A percentile compares a stretch with the other conserved stretches of the same genome.
These are phyloP conservation scores for Frieseomelitta varia DNA, from an alignment of 1,140 invertebrate species.

Conservation along the genomic window DNA sequence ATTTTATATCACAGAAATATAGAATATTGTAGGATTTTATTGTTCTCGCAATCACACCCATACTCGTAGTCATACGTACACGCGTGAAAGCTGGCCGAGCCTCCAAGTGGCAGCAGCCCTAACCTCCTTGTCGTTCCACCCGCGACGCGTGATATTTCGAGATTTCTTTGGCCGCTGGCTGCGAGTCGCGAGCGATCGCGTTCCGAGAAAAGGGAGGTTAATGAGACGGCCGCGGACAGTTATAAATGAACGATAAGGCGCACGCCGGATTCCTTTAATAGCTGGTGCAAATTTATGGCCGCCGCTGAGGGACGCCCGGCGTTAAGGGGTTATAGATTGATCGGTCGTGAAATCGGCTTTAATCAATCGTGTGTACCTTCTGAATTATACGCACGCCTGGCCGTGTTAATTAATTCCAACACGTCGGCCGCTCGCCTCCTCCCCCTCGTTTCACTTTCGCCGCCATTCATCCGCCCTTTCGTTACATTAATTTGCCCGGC, in stretches of 20 bases:
- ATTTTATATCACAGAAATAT: no score
- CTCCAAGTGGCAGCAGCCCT: no score
- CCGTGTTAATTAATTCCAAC: conserved; percentile 52
- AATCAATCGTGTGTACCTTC: conserved; percentile 58
- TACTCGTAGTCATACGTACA: not conserved
- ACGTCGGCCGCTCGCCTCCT: conserved; percentile 37
- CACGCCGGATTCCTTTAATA: conserved; percentile 56
- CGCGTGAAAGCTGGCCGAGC: conserved; percentile 2
- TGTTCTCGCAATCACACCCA: not conserved
- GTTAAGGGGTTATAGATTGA: conserved; percentile 55
- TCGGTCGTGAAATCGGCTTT: conserved; percentile 60
- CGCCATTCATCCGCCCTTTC: conserved; percentile 36
- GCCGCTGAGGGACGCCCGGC: conserved; percentile 21
- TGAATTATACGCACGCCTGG: conserved; percentile 41
- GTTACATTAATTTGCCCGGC: conserved; percentile 33
- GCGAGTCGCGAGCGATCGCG: conserved; percentile 40
- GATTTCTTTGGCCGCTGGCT: conserved; percentile 51
- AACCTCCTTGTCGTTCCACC: not conserved
- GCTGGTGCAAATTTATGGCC: conserved; percentile 63
- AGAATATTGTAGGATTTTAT: no score
- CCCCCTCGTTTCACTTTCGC: conserved; percentile 5
- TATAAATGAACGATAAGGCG: conserved; percentile 66
- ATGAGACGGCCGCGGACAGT: conserved; percentile 64
- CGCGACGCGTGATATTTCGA: conserved; percentile 51
- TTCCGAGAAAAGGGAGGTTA: conserved; percentile 59